Conservation (phyloP, 2,113 vertebrate species). For the Rhabdomys dilectus region DNA sequence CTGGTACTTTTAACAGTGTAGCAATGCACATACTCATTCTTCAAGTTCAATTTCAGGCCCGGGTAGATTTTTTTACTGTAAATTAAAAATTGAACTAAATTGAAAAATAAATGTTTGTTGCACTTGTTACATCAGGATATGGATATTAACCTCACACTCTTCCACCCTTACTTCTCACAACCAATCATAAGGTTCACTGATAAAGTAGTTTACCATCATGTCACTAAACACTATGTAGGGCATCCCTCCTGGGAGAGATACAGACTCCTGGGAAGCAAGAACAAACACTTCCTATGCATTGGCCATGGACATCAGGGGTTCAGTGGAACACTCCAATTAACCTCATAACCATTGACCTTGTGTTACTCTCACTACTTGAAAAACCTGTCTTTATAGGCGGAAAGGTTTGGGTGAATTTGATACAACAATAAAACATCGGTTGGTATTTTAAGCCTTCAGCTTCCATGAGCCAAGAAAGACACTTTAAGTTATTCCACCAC, state of each 20-base stretch:
- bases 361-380: neutral
- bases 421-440: neutral
- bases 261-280: neutral
- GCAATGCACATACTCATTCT: neutral
- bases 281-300: neutral
- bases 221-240: neutral
- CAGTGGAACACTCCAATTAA: neutral
- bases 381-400: neutral
- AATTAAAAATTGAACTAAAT: conserved; percentile 41
- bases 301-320: neutral
- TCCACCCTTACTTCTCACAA: neutral
- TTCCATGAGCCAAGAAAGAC: neutral
- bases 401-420: neutral
- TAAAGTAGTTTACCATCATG: neutral
- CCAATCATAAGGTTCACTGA: neutral
- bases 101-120: conserved; percentile 14
- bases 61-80: neutral
- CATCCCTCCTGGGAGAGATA: neutral
- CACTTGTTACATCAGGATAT: neutral
- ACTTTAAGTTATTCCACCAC: neutral
- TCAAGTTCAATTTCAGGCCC: neutral
- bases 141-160: neutral
- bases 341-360: neutral
- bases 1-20: neutral
- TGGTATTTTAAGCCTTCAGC: conserved; percentile 6